These are phyloP conservation scores for Tiaroga cobitis DNA, from an alignment of 2,797 vertebrate species.

Conservation along the genomic window DNA sequence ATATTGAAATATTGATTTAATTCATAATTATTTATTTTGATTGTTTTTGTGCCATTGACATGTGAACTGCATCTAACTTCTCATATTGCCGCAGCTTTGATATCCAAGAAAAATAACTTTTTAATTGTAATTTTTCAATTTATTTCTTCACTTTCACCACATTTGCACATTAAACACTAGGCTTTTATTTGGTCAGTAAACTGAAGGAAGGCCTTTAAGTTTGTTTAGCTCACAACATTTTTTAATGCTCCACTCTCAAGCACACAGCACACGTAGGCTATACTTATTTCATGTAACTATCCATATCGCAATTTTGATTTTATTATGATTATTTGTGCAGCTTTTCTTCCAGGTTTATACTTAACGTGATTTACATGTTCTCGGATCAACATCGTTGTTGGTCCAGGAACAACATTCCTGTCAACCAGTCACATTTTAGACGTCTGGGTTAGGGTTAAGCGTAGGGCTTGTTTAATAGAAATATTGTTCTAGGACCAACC, in stretches of 20 bases:
- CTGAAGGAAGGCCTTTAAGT: not conserved
- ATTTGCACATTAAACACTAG: not conserved
- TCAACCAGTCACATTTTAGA: not conserved
- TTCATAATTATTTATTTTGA: not conserved
- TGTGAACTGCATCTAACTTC: not conserved
- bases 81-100: not conserved
- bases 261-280: not conserved
- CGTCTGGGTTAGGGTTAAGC: not conserved
- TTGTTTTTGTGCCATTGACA: not conserved
- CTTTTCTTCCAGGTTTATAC: not conserved
- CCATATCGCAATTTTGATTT: not conserved
- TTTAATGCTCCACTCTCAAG: not conserved
- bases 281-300: not conserved
- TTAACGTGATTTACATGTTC: not conserved
- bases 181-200: not conserved
- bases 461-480: not conserved
- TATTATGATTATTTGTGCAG: not conserved
- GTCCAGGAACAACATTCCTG: not conserved
- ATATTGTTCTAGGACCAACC: conserved; percentile 8
- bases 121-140: not conserved
- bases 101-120: not conserved
- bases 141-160: not conserved
- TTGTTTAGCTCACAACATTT: not conserved
- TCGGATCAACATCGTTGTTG: not conserved
- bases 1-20: not conserved